These are phyloP conservation scores for Nyctibius bracteatus DNA, from an alignment of 2,113 vertebrate genomes.

Conservation along the genomic window DNA sequence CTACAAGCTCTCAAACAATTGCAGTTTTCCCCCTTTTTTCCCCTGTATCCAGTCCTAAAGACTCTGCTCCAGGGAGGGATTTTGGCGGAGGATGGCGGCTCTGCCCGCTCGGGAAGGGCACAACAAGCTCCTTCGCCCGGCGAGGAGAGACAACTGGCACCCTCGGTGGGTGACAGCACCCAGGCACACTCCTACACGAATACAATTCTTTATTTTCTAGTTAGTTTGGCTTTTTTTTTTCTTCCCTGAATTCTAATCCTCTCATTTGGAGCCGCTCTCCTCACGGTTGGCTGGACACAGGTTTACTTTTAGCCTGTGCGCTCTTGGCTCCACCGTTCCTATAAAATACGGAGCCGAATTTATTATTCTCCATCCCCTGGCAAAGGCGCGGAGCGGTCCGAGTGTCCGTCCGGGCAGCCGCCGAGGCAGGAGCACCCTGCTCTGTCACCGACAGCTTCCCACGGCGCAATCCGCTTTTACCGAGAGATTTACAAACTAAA, in stretches of 20 bases:
- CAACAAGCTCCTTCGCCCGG: not conserved
- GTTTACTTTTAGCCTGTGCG: not conserved
- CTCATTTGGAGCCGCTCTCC: not conserved
- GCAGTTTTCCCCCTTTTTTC: accelerated
- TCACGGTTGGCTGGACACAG: not conserved
- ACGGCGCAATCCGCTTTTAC: not conserved
- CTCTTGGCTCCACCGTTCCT: not conserved
- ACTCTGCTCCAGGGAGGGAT: not conserved
- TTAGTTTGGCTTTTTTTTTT: not conserved
- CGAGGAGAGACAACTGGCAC: not conserved
- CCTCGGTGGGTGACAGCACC: not conserved
- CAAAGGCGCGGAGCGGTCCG: not conserved
- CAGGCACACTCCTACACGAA: not conserved
- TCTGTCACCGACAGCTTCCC: not conserved
- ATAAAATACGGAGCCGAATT: not conserved
- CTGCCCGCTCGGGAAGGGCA: not conserved
- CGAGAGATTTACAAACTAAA: not conserved
- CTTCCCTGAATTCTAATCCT: accelerated
- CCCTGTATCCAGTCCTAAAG: not conserved
- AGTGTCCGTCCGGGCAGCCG: not conserved
- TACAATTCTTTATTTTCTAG: not conserved
- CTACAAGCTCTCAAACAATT: not conserved
- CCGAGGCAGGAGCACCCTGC: not conserved
- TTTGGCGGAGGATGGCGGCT: not conserved
- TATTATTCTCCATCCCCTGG: not conserved